Evolutionary conservation across 2,888 invertebrate genomes (phyloP), one percentile per base, ranked within the genome.

Genomic region (Lasioglossum calceatum): DNA sequence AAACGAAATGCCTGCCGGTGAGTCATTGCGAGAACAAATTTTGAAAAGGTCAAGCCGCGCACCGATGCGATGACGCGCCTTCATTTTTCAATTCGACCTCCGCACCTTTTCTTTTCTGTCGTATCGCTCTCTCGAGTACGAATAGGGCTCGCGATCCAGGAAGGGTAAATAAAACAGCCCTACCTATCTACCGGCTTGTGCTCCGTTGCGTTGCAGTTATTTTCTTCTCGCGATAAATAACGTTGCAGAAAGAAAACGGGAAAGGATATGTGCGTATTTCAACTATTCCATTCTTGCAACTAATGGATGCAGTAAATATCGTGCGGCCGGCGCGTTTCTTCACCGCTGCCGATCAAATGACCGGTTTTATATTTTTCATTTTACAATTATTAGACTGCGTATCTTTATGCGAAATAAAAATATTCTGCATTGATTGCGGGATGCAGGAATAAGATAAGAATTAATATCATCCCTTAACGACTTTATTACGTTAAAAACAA

Each of bases 21-120:
- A 85, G 19, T 86, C 86, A 81, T 27, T 3, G 0, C 14, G 27
- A 76, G 32, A 54, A 72, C 32, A 72, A 32, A 54, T 72, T 76
- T 72, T 19, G 36, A 67, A 47, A 3, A 42, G 3, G n/a, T 39
- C 3, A 36, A 14, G 16, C 7, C 19, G 39, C 27, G 14, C 32
- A 19, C 1, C 47, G 54, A 54, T 36, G 19, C 47, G 54, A n/a
- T 36, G 19, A 67, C 36, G 8, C 42, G 39, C 23, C 39, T n/a
- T 70, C 19, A 1, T 8, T 36, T 32, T 67, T 36, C 32, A 36
- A 36, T 19, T 2, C 27, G 27, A 16, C 16, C 5, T 61, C 27
- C 14, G 5, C 27, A 27, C 5, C 61, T 32, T 32, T 16, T 16
- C 64, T 8, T 54, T 0, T 54, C 23, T 50, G 7, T 23, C 50